A percentile compares a stretch with the other conserved stretches of the same genome.
Conservation (phyloP, 1,140 invertebrate species). For the Glomeris maerens region DNA sequence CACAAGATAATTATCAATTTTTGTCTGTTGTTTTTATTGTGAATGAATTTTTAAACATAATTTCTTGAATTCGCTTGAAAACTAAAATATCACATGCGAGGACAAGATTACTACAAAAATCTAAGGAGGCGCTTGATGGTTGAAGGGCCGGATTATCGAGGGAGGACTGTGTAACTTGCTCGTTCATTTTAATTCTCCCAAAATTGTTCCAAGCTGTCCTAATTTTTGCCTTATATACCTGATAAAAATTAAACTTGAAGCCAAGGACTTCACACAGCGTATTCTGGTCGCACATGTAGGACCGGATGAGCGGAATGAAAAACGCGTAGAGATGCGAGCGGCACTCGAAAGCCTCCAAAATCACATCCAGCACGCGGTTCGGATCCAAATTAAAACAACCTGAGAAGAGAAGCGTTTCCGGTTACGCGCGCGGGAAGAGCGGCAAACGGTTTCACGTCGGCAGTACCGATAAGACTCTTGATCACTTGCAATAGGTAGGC, state of each 20-base stretch:
- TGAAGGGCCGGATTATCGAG: too few relatives aligned
- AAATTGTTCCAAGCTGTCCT: too few relatives aligned
- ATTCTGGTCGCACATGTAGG: conserved; percentile 67
- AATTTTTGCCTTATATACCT: too few relatives aligned
- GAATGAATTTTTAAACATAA: too few relatives aligned
- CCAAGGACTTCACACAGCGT: conserved; percentile 86
- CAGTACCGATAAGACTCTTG: conserved; percentile 83
- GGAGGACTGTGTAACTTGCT: too few relatives aligned
- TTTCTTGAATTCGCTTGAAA: too few relatives aligned
- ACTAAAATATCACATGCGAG: too few relatives aligned
- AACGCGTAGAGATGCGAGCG: conserved; percentile 45
- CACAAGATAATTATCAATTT: too few relatives aligned
- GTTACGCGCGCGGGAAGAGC: neutral
- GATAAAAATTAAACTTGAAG: conserved; percentile 77
- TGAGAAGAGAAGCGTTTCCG: conserved; percentile 28
- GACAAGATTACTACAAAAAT: too few relatives aligned
- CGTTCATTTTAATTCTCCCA: too few relatives aligned
- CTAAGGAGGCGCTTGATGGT: too few relatives aligned
- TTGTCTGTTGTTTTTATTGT: too few relatives aligned
- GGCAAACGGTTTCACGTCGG: neutral
- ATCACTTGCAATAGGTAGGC: conserved; percentile 63
- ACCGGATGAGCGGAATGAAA: conserved; percentile 68
- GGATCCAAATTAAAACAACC: conserved; percentile 98
- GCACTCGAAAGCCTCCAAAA: conserved; percentile 92
- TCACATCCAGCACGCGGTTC: conserved; percentile 90